These are phyloP conservation scores for Zaprionus ornatus DNA, from an alignment of 1,140 invertebrate species.

Conservation along the genomic window DNA sequence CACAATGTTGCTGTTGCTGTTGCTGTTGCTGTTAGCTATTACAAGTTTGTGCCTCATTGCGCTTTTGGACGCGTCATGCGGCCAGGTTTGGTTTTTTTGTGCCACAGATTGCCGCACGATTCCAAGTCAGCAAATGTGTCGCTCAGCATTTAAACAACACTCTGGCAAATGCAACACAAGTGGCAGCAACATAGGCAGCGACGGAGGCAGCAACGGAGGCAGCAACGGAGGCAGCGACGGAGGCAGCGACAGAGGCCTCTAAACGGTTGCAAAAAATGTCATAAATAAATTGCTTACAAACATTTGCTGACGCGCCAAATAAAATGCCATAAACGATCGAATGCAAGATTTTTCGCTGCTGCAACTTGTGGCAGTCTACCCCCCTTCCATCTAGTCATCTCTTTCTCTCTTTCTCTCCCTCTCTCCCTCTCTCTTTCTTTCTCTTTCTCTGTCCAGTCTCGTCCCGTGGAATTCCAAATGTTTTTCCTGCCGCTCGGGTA, in stretches of 20 bases:
- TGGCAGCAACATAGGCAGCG: conserved; percentile 19
- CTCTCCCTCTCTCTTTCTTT: background rate
- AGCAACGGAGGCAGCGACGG: background rate
- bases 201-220: conserved; percentile 29
- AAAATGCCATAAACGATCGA: conserved; percentile 81
- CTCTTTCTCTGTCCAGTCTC: background rate
- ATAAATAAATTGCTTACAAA: conserved; percentile 83
- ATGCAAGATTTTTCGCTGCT: conserved; percentile 75
- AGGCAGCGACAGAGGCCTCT: conserved; percentile 30
- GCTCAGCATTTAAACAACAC: conserved; percentile 55
- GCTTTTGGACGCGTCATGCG: conserved; percentile 77
- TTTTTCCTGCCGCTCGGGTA: conserved; percentile 76
- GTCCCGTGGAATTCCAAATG: conserved; percentile 66
- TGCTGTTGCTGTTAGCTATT: conserved; percentile 53
- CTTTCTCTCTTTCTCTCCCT: background rate
- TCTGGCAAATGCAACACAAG: conserved; percentile 51
- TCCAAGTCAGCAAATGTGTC: conserved; percentile 60
- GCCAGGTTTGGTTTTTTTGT: conserved; percentile 71
- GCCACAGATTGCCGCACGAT: conserved; percentile 78
- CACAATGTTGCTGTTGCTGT: conserved; percentile 1
- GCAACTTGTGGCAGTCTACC: conserved; percentile 17
- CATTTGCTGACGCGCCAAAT: conserved; percentile 84
- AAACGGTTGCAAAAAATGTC: conserved; percentile 75
- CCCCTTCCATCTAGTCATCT: conserved; percentile 2
- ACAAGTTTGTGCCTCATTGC: conserved; percentile 70